phyloP scores from a whole-genome alignment of 2,113 vertebrate genomes.

The Gila orcuttii region DNA sequence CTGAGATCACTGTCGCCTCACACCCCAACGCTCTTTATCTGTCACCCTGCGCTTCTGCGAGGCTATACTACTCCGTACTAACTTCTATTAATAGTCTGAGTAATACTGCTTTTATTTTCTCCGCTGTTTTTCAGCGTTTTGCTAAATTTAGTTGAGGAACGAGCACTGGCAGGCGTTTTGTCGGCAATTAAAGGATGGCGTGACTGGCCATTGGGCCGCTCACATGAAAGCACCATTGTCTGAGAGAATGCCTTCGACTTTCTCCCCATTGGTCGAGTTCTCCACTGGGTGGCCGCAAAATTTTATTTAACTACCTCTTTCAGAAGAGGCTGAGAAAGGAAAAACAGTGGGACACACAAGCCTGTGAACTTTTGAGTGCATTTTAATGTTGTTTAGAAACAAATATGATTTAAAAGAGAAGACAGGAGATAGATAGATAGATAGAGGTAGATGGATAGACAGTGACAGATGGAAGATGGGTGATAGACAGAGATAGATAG shows the following conservation, averaged over 20 bases:
- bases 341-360: neutral
- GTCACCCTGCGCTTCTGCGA: conserved; percentile 52
- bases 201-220: conserved; percentile 60
- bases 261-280: conserved; percentile 25
- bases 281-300: conserved; percentile 44
- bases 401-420: neutral
- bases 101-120: conserved; percentile 41
- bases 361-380: neutral
- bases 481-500: neutral
- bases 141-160: conserved; percentile 69
- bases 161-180: conserved; percentile 64
- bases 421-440: fast-evolving
- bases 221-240: conserved; percentile 66
- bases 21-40: neutral
- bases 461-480: neutral
- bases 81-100: conserved; percentile 70
- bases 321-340: neutral
- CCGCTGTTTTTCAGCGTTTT: conserved; percentile 41
- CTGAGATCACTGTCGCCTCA: conserved; percentile 24
- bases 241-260: conserved; percentile 41
- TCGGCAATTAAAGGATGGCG: conserved; percentile 66
- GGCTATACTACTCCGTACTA: conserved; percentile 19
- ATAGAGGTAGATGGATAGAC: neutral
- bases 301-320: conserved; percentile 56
- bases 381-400: neutral